Evolutionary conservation across 1,140 invertebrate genomes (phyloP).

Genomic region (Drosophila serrata): DNA sequence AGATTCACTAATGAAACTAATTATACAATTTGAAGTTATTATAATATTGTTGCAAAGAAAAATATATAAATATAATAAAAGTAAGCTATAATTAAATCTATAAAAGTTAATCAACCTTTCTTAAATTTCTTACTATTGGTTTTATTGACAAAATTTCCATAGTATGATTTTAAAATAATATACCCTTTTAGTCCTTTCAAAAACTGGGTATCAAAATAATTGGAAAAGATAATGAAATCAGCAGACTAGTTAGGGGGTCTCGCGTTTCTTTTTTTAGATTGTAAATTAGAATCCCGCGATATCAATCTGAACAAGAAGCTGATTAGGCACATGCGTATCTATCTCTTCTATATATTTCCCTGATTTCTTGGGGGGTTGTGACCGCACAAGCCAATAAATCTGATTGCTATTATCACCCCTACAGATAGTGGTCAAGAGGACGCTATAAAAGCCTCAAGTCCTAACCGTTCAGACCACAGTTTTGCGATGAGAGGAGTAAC

Average conservation of each 20-base stretch:
- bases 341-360: conserved; percentile 33
- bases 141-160: neutral
- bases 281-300: conserved; percentile 46
- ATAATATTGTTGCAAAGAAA: too few relatives aligned
- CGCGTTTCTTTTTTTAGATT: conserved; percentile 16
- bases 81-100: too few relatives aligned
- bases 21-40: too few relatives aligned
- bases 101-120: too few relatives aligned
- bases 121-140: too few relatives aligned
- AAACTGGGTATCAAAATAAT: conserved; percentile 36
- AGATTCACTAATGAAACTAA: too few relatives aligned
- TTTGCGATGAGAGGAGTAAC: conserved; percentile 38
- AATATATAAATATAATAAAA: too few relatives aligned
- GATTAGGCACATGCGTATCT: conserved; percentile 43
- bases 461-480: conserved; percentile 18
- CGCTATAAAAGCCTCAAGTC: conserved; percentile 41
- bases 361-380: conserved; percentile 28
- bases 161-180: neutral
- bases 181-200: neutral
- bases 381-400: conserved; percentile 41
- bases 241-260: conserved; percentile 15
- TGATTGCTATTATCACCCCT: conserved; percentile 35
- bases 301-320: conserved; percentile 41
- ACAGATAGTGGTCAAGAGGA: conserved; percentile 28
- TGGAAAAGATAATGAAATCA: conserved; percentile 42